Percentiles rank a stretch among this genome's conserved stretches.
Evolutionary conservation across 2,797 vertebrate species (phyloP).

Genomic region (Acropternis orthonyx): DNA sequence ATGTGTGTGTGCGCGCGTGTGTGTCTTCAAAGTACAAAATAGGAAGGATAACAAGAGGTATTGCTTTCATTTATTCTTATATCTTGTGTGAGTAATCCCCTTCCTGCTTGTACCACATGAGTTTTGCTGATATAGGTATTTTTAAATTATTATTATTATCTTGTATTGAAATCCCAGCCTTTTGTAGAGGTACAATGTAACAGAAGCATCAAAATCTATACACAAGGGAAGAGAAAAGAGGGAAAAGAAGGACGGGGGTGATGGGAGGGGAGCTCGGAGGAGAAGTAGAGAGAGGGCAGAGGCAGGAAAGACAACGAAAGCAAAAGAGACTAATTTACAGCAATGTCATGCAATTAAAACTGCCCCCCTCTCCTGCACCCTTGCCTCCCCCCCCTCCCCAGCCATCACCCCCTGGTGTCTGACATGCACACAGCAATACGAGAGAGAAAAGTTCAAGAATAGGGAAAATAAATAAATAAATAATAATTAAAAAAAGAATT

Average conservation of each 20-base stretch:
- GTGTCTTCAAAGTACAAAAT: slow-evolving; percentile 87
- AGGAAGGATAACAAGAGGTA: slow-evolving; percentile 88
- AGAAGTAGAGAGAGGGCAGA: slow-evolving; percentile 76
- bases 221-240: slow-evolving; percentile 76
- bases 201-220: slow-evolving; percentile 87
- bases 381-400: slow-evolving; percentile 59
- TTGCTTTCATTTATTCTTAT: slow-evolving; percentile 95
- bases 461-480: slow-evolving; percentile 77
- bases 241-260: slow-evolving; percentile 58
- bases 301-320: slow-evolving; percentile 76
- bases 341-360: slow-evolving; percentile 93
- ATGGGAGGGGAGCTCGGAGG: slow-evolving; percentile 74
- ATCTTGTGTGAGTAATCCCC: slow-evolving; percentile 79
- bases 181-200: slow-evolving; percentile 83
- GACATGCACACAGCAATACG: slow-evolving; percentile 88
- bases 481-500: neutral
- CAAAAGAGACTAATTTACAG: slow-evolving; percentile 86
- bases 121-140: slow-evolving; percentile 71
- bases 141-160: slow-evolving; percentile 67
- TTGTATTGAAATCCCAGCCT: slow-evolving; percentile 76
- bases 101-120: slow-evolving; percentile 74
- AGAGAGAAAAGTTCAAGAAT: slow-evolving; percentile 83
- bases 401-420: slow-evolving; percentile 72
- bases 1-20: slow-evolving; percentile 74
- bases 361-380: slow-evolving; percentile 69